Evolutionary conservation across 2,888 invertebrate species (phyloP), one percentile per base, ranked within the genome.

Genomic region (Caenorhabditis wallacei): DNA sequence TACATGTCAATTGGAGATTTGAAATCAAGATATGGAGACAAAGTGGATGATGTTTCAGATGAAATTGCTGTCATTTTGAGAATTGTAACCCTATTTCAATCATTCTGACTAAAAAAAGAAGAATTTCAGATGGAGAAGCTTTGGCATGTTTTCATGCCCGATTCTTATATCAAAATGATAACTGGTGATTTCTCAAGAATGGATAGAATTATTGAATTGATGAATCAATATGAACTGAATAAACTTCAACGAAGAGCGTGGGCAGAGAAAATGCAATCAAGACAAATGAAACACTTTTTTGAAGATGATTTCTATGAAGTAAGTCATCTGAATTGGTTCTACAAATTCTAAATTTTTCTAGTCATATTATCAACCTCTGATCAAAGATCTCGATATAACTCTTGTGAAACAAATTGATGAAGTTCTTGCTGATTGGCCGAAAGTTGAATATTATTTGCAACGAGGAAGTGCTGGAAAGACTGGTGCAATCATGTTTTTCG

Each of bases 231-330:
- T 79, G 90, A 90, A 30, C 56, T 82, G 46, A 88, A 90, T 20
- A 84, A 85, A 20, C 80, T 91, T 24, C 89, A 90, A 63, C 54
- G 89, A 11, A 81, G 88, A 66, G 88, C 84, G 11, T 91, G 91
- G 91, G 91, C 91, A 0, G 91, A 91, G 72, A 91, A 90, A 81
- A 91, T 91, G 91, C 86, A 90, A 69, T 84, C 88, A n/a, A 64
- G 91, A 56, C 89, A 91, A 71, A 91, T 91, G 91, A 84, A 88
- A 35, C 89, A 89, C 54, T 91, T 91, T 63, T 90, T 91, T 56
- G 90, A 90, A 10, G 91, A 91, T 51, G 91, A 91, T 56, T 89
- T 91, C 74, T 89, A 88, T 76, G 91, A 91, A 70, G 90, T 91
- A 54, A 18, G 68, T 35, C 35, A 35, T 10, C 35, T 35, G 35